A percentile compares a stretch with the other conserved stretches of the same genome.
phyloP scores from a whole-genome alignment of 2,113 vertebrate species.

The Notechis scutatus region DNA sequence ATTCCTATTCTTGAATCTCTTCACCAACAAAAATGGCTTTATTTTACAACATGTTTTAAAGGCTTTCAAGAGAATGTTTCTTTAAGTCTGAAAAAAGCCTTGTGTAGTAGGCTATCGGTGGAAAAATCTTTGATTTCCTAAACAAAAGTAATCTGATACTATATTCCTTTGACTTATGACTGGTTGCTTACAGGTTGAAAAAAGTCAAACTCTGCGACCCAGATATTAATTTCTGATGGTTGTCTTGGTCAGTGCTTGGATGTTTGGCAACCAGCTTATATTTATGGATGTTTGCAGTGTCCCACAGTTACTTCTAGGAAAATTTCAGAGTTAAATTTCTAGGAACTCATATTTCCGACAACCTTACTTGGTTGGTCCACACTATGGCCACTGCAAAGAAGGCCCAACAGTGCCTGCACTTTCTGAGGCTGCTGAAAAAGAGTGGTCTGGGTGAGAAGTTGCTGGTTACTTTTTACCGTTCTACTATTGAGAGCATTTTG shows the following conservation, averaged over 20 bases:
- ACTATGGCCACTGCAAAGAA: no score
- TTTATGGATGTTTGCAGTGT: not conserved
- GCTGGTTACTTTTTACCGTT: no score
- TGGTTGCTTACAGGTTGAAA: not conserved
- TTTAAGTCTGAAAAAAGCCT: not conserved
- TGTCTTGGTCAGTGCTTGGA: not conserved
- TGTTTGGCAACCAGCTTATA: not conserved
- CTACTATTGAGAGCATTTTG: no score
- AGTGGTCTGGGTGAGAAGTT: no score
- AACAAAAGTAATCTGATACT: not conserved
- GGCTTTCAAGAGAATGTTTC: not conserved
- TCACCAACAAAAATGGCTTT: not conserved
- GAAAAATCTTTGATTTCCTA: not conserved
- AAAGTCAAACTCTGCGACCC: not conserved
- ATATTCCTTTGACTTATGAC: not conserved
- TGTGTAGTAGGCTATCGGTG: not conserved
- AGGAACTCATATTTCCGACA: no score
- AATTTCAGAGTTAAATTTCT: no score
- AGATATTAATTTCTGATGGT: not conserved
- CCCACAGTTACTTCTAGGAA: not conserved
- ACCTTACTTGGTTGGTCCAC: no score
- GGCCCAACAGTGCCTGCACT: no score
- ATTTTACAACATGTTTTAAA: not conserved
- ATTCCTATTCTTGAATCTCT: not conserved
- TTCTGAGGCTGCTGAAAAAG: no score